Base-by-base conservation (phyloP, 2,888 invertebrate genomes). In the Drosophila imparisetae region DNA sequence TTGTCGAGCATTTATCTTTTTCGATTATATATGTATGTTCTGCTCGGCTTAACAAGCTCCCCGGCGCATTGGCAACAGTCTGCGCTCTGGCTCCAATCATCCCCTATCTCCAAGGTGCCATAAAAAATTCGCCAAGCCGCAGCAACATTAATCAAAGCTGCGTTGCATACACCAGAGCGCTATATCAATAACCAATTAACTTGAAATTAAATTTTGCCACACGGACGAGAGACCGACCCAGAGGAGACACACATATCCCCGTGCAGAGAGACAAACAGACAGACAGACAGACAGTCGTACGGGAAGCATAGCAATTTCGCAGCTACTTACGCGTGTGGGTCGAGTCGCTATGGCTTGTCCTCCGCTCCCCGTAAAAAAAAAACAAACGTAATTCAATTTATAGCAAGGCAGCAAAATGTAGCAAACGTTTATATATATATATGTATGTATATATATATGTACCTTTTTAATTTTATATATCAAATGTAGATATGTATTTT, bases 101-200 rank as follows among this genome's bases (percentile, higher is more conserved):
- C 24, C 36, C 45, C 42, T 72, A 75, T 74, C 89, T 85, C 89
- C 70, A 78, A 85, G 86, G 85, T 87, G 89, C 89, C 83, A 89
- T 89, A 85, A 89, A 85, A 85, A 85, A 87, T 72, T 70, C 83
- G 66, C 54, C 70, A 82, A 80, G 89, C 90, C 88, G 65, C 88
- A 89, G 78, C 72, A 86, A 89, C 85, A 85, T 85, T 85, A 85
- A 85, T 85, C 85, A 85, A 89, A 85, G 86, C 73, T 66, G 68
- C 83, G 68, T 66, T 87, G 88, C 89, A 87, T 85, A 81, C 90
- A 74, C 86, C 72, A 66, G 89, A 77, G 85, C 80, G 85, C 83
- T 89, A 72, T 85, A 85, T 85, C 85, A 87, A 89, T 85, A 85
- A 89, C 85, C 85, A 85, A 85, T 85, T 85, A 89, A 85, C 89